Percentiles rank a stretch among this genome's conserved stretches.
Evolutionary conservation across 2,797 vertebrate species (phyloP).

Genomic region (Smutsia gigantea): DNA sequence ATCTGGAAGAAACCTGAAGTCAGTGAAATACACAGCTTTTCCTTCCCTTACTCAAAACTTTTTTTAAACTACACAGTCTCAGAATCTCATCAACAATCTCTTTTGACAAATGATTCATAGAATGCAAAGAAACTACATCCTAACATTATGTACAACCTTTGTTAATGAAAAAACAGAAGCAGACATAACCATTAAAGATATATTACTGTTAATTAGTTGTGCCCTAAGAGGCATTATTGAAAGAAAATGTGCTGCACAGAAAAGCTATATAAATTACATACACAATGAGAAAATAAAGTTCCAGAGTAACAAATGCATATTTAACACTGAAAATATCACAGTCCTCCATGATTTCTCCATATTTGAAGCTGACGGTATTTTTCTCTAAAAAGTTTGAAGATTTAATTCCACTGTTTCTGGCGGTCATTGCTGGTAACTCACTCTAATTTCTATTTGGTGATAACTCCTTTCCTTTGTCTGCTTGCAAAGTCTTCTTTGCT

Average conservation of each 20-base stretch:
- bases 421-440: background rate
- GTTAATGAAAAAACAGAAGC: conserved; percentile 82
- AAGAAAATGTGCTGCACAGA: conserved; percentile 84
- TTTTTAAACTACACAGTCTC: conserved; percentile 66
- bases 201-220: conserved; percentile 86
- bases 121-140: conserved; percentile 86
- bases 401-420: background rate
- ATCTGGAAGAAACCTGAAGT: conserved; percentile 86
- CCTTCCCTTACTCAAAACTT: conserved; percentile 76
- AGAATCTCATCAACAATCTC: conserved; percentile 82
- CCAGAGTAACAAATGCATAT: conserved; percentile 84
- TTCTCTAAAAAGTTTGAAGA: background rate
- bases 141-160: conserved; percentile 81
- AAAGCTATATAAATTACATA: conserved; percentile 79
- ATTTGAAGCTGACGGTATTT: conserved; percentile 12
- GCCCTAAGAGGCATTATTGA: conserved; percentile 78
- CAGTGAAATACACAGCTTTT: conserved; percentile 86
- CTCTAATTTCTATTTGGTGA: background rate
- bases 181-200: conserved; percentile 85
- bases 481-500: background rate
- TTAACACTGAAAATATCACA: conserved; percentile 84
- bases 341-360: conserved; percentile 82
- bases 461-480: background rate
- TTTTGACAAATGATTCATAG: conserved; percentile 88
- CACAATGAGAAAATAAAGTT: conserved; percentile 81